phyloP scores from a whole-genome alignment of 1,140 invertebrate species.

The Bombus polaris region DNA sequence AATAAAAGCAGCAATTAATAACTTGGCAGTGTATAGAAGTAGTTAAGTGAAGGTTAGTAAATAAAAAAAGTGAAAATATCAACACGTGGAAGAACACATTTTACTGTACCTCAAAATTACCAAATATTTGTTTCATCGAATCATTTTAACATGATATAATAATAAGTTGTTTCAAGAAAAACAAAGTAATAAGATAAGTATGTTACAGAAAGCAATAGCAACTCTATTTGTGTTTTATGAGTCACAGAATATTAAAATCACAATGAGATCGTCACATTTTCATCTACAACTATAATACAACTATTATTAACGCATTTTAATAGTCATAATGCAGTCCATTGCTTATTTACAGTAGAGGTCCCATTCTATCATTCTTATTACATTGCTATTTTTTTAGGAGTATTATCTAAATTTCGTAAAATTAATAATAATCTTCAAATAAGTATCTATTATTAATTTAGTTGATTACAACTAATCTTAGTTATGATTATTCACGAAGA shows the following conservation, averaged over 20 bases:
- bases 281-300: conserved; percentile 71
- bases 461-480: background rate
- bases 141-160: conserved; percentile 24
- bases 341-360: conserved; percentile 70
- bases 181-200: conserved; percentile 31
- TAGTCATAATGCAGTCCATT: conserved; percentile 71
- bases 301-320: conserved; percentile 56
- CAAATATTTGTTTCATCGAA: conserved; percentile 14
- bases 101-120: background rate
- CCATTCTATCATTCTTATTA: conserved; percentile 56
- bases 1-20: conserved; percentile 69
- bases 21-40: conserved; percentile 78
- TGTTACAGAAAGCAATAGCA: conserved; percentile 23
- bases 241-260: conserved; percentile 75
- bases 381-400: conserved; percentile 16
- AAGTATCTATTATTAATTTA: conserved; percentile 4
- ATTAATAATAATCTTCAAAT: background rate
- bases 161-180: conserved; percentile 30
- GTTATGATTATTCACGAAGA: background rate
- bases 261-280: conserved; percentile 77
- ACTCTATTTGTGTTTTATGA: conserved; percentile 63
- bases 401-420: conserved; percentile 10
- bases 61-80: conserved; percentile 53
- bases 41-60: conserved; percentile 51
- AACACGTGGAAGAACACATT: conserved; percentile 58